Evolutionary conservation across 1,140 invertebrate genomes (phyloP), one percentile per base, ranked within the genome.

Genomic region (Scaptomyza pallida): DNA sequence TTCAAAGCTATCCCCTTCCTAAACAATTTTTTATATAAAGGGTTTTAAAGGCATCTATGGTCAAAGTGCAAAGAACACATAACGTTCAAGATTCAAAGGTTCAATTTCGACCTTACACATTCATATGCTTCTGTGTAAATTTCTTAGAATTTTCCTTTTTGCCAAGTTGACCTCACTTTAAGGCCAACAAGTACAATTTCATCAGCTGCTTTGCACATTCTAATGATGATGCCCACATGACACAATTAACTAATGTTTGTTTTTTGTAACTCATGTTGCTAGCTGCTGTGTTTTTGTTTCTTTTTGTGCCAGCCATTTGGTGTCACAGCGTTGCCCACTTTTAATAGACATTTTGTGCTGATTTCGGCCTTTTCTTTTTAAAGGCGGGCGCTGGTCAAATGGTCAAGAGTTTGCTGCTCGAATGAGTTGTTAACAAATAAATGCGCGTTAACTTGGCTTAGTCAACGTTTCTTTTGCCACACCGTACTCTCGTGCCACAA

Each of bases 341-440:
- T 71, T 65, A 50, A 59, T 41, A 48, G 51, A 45, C 72, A 12
- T 61, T 75, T 45, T 75, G 68, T 67, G 72, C 72, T 67, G 37
- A 72, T 52, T 75, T 60, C 19, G 35, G 23, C 40, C n/a, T 63
- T 21, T 51, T 52, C 47, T n/a, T 56, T 52, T 52, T 13, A 51
- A 37, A 37, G 45, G 40, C 56, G 21, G 44, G 44, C 63, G 71
- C 56, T 81, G 71, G 61, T 64, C 80, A 78, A 41, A 41, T 62
- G 57, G 75, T 79, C 63, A 79, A 44, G 26, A 63, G 82, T 68
- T 72, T 56, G 41, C 72, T 75, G 62, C 44, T 48, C 62, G 50
- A 83, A 73, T 79, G 61, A 86, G 76, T 76, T 86, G 80, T 80
- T 77, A 69, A 81, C 78, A 73, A 77, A 12, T 76, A 81, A 69